Base-by-base conservation (phyloP, 1,140 invertebrate genomes). In the Pseudomyrmex sp. region DNA sequence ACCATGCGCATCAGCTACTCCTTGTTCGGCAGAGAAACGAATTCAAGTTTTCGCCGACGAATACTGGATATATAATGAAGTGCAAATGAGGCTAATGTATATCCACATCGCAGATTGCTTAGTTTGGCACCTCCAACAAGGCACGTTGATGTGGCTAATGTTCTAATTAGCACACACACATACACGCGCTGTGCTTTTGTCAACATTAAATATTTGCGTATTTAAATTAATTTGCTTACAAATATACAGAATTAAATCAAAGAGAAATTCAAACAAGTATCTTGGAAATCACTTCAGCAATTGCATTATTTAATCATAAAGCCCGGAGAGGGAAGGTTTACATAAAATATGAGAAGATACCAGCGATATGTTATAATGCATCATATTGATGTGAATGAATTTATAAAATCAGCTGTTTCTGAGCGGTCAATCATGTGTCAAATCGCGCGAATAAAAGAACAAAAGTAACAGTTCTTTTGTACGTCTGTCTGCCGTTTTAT, bases 41-140 rank as follows among this genome's bases (percentile, higher is more conserved):
- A 50, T 61, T 12, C 58, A 56, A 87, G 72, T 87, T 86, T 87
- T 76, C 35, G 44, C 66, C 69, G 76, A 61, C 61, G 26, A 44
- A n/a, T 48, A 50, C 13, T 66, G 20, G 23, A 35, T 46, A 70
- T 70, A 66, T 72, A 87, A 84, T 65, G 63, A 84, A 84, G 52
- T 75, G 74, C 23, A 84, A 88, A 87, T 65, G 20, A 48, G 65
- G 44, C 12, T 48, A 23, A 80, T 70, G 56, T 26, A 26, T 61
- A 68, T 10, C n/a, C 23, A 65, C 58, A 58, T 18, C 72, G 73
- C 83, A 69, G 56, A 48, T 70, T 10, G 18, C 82, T 86, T 68
- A 54, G 65, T 59, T 63, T 52, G 15, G n/a, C 35, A 68, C 35
- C 20, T 26, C n/a, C 52, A 46, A 20, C 58, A 62, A 85, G 15